Evolutionary conservation across 2,797 vertebrate genomes (phyloP), one percentile per base, ranked within the genome.

Genomic region (Gymnodraco acuticeps): DNA sequence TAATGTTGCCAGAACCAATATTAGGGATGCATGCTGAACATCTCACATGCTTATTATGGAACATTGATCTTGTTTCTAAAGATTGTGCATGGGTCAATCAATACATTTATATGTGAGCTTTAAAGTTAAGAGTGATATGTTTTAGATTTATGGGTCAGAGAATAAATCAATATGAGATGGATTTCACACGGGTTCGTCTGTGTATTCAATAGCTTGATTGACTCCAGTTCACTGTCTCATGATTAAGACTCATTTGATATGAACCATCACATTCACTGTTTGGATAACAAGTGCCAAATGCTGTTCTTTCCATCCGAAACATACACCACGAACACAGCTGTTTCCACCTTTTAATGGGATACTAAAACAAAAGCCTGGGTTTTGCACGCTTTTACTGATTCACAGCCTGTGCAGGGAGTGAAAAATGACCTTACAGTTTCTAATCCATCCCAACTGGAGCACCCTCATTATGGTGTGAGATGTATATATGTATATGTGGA

Each of bases 361-460:
- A 65, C 59, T 43, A 60, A 80, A 84, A 78, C 72, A 78, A 76
- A 88, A 78, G 71, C 50, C 54, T 54, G 15, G n/a, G 13, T 73
- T 88, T 79, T 63, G 73, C 76, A 75, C 87, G 81, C 56, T 87
- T 87, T 84, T 80, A 72, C 77, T 75, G 85, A 82, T 89, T 86
- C 87, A 81, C 85, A 79, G 86, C 87, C 75, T 83, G 77, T 64
- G 85, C 75, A 77, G 81, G 80, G 72, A 88, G 27, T 87, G 89
- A 93, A 91, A 92, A 87, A 92, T 86, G 77, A 80, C 80, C 75
- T 72, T 68, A 75, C 51, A 46, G 46, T 75, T 88, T 90, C 81
- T 74, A 82, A 88, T 89, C 87, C 67, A 87, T 88, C 85, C 92
- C 81, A 45, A 83, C 79, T 68, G 81, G 88, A 86, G 82, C 3